Conservation (phyloP, 2,113 vertebrate genomes). For the Monopterus albus region DNA sequence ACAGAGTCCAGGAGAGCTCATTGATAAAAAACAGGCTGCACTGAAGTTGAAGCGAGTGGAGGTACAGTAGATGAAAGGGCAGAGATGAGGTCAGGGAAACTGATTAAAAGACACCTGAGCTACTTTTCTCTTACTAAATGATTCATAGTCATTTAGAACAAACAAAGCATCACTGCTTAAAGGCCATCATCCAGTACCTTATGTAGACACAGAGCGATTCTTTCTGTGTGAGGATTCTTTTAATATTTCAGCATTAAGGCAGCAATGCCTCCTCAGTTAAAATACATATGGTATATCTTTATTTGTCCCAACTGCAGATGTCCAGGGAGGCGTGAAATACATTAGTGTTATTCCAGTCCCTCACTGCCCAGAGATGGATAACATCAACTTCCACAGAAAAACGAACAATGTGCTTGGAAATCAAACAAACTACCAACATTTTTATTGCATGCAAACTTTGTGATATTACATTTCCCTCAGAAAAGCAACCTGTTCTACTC, state of each 20-base stretch:
- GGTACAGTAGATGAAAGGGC: constrained; percentile 15
- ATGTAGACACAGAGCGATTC: background rate
- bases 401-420: constrained; percentile 68
- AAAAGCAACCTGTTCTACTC: constrained; percentile 51
- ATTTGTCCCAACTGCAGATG: constrained; percentile 9
- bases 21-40: constrained; percentile 65
- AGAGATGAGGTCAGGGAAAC: constrained; percentile 41
- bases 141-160: constrained; percentile 35
- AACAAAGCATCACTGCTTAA: constrained; percentile 14
- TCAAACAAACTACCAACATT: constrained; percentile 60
- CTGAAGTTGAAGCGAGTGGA: constrained; percentile 37
- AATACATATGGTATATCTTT: background rate
- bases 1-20: constrained; percentile 44
- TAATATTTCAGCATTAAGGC: background rate
- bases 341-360: constrained; percentile 65
- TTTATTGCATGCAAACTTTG: constrained; percentile 69
- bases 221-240: background rate
- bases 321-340: constrained; percentile 44
- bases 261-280: background rate
- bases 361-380: constrained; percentile 40
- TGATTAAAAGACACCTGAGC: background rate
- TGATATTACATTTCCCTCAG: constrained; percentile 59
- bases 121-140: constrained; percentile 19
- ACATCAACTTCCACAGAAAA: constrained; percentile 59
- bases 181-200: background rate